phyloP scores from a whole-genome alignment of 1,140 invertebrate genomes.

The Temnothorax nylanderi region DNA sequence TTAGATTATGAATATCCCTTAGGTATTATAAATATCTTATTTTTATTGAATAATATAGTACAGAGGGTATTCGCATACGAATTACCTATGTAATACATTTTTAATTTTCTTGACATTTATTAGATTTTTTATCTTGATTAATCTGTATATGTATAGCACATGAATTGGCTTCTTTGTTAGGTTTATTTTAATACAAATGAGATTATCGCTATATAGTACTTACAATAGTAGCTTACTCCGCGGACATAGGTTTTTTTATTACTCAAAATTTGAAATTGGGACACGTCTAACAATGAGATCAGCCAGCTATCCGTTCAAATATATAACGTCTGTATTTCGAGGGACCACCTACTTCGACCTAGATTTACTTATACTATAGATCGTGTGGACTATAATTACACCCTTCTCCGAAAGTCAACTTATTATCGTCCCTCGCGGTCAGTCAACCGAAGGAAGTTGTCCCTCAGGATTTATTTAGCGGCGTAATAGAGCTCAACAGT shows the following conservation, averaged over 20 bases:
- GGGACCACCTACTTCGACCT: not conserved
- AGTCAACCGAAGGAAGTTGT: conserved; percentile 26
- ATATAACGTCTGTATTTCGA: not conserved
- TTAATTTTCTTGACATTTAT: not conserved
- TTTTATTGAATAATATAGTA: not conserved
- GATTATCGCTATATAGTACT: not conserved
- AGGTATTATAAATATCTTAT: not conserved
- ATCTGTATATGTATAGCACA: not conserved
- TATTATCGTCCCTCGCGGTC: conserved; percentile 37
- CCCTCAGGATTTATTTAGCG: conserved; percentile 25
- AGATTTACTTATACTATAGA: not conserved
- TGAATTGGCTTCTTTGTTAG: not conserved
- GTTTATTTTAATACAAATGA: not conserved
- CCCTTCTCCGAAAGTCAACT: conserved; percentile 43
- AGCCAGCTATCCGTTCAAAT: not conserved
- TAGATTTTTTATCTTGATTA: not conserved
- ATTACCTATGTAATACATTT: not conserved
- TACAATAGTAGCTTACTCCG: not conserved
- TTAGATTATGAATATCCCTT: not conserved
- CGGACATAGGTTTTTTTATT: not conserved
- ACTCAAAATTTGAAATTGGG: not conserved
- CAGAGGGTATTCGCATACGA: not conserved
- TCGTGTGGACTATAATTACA: not conserved
- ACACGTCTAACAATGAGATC: not conserved
- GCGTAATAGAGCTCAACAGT: not conserved